These are phyloP conservation scores for Leptocoma aspasia DNA, from an alignment of 2,113 vertebrate genomes.

Conservation along the genomic window DNA sequence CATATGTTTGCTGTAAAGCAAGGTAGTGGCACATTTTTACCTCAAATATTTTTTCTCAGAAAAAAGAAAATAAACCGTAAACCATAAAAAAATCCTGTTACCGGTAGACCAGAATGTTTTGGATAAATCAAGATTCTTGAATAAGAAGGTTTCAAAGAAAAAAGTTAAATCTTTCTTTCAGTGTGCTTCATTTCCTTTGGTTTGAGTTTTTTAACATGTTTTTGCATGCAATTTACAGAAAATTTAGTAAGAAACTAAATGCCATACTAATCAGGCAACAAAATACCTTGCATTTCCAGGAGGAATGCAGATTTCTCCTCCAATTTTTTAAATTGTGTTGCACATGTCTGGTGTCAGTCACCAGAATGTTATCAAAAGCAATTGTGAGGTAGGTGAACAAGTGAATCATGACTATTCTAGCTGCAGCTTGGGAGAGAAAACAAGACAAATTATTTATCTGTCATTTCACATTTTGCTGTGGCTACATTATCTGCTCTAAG, in stretches of 20 bases:
- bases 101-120: neutral
- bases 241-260: neutral
- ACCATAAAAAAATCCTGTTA: fast-evolving
- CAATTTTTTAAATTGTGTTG: neutral
- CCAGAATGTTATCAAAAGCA: neutral
- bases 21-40: neutral
- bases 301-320: neutral
- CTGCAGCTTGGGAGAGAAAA: neutral
- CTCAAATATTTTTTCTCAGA: neutral
- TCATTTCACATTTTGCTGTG: conserved; percentile 28
- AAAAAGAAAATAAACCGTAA: neutral
- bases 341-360: neutral
- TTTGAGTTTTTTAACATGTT: neutral
- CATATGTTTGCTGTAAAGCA: neutral
- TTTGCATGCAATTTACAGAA: neutral
- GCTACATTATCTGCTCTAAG: conserved; percentile 35
- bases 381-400: neutral
- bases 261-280: neutral
- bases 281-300: neutral
- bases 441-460: conserved; percentile 47
- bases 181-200: neutral
- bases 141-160: neutral
- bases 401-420: neutral
- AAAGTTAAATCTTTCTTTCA: neutral
- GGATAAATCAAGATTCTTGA: neutral